phyloP scores from a whole-genome alignment of 2,797 vertebrate species.

The Chaetodon trifasciatus region DNA sequence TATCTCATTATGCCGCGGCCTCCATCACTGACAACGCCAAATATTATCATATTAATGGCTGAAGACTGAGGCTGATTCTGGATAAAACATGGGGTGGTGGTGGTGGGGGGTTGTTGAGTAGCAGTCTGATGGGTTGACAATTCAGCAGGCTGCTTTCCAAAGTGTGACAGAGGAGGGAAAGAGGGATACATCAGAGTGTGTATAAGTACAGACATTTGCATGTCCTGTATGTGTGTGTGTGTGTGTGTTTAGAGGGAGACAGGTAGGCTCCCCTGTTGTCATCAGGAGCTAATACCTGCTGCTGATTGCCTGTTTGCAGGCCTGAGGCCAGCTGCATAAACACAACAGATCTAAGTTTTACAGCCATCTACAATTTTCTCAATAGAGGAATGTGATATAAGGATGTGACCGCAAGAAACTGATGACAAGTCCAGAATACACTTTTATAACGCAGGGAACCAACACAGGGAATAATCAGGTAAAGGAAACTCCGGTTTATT shows the following conservation, averaged over 20 bases:
- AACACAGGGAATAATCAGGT: background rate
- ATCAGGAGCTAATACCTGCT: slow-evolving; percentile 65
- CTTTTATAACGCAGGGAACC: background rate
- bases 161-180: slow-evolving; percentile 33
- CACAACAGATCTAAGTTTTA: slow-evolving; percentile 20
- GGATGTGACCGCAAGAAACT: background rate
- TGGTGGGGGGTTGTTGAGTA: background rate
- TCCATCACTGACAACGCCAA: slow-evolving; percentile 75
- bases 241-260: slow-evolving; percentile 20
- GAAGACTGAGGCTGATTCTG: slow-evolving; percentile 69
- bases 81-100: slow-evolving; percentile 41
- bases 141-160: slow-evolving; percentile 52
- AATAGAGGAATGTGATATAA: background rate
- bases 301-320: slow-evolving; percentile 40
- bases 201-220: background rate
- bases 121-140: slow-evolving; percentile 50
- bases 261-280: slow-evolving; percentile 54
- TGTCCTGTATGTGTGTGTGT: slow-evolving; percentile 23
- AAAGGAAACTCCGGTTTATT: background rate
- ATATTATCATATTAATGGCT: slow-evolving; percentile 86
- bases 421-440: background rate
- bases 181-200: slow-evolving; percentile 10
- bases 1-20: slow-evolving; percentile 92
- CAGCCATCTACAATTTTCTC: background rate
- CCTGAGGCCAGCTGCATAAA: slow-evolving; percentile 35